Conservation (phyloP, 2,888 invertebrate species). For the Pyrocoelia pectoralis region DNA sequence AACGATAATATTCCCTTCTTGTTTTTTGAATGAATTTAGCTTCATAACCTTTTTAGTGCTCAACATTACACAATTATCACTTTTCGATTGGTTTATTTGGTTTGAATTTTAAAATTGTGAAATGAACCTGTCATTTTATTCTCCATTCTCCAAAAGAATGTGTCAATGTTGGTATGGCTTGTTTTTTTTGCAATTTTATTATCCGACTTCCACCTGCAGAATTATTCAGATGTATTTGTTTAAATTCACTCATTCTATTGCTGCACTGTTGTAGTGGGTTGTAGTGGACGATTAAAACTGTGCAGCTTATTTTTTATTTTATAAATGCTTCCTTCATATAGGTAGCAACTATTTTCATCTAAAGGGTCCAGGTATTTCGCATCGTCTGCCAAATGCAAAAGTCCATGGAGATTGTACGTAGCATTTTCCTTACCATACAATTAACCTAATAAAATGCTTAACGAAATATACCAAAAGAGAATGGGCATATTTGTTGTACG, state of each 20-base stretch:
- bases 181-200: background rate
- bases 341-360: slow-evolving; percentile 21
- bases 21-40: slow-evolving; percentile 1
- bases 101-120: slow-evolving; percentile 12
- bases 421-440: slow-evolving; percentile 15
- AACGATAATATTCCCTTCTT: background rate
- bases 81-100: slow-evolving; percentile 4
- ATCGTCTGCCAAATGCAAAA: slow-evolving; percentile 24
- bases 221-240: background rate
- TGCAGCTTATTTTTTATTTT: slow-evolving; percentile 13
- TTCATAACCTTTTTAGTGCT: slow-evolving; percentile 2
- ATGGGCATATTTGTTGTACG: slow-evolving; percentile 17
- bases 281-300: slow-evolving; percentile 21
- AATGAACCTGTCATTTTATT: slow-evolving; percentile 11
- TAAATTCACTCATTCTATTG: slow-evolving; percentile 21
- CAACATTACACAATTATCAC: slow-evolving; percentile 21
- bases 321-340: slow-evolving; percentile 12
- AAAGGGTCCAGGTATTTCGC: slow-evolving; percentile 15
- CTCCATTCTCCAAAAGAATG: slow-evolving; percentile 1
- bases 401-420: slow-evolving; percentile 20
- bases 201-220: background rate
- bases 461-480: slow-evolving; percentile 21
- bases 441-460: slow-evolving; percentile 12
- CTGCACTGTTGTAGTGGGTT: slow-evolving; percentile 20
- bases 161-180: background rate